Evolutionary conservation across 2,888 invertebrate genomes (phyloP).

Genomic region (Scaptomyza tumidula): DNA sequence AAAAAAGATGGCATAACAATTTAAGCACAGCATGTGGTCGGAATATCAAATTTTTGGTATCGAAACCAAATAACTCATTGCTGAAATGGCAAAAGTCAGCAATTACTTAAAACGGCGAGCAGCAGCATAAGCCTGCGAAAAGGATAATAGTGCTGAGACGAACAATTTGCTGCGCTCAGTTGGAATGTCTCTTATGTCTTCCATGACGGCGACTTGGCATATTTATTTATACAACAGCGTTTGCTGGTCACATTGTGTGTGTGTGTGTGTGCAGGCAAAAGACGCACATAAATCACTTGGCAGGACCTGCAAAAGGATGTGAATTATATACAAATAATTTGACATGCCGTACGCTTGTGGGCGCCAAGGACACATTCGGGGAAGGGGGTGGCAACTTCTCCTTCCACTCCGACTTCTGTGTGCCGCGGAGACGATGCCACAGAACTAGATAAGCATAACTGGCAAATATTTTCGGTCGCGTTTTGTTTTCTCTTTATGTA

Average conservation of each 20-base stretch:
- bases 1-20: conserved; percentile 73
- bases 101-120: conserved; percentile 71
- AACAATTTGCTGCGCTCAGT: conserved; percentile 62
- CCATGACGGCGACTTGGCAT: conserved; percentile 42
- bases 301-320: conserved; percentile 71
- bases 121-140: conserved; percentile 45
- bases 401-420: neutral
- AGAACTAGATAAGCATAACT: conserved; percentile 59
- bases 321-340: conserved; percentile 81
- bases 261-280: conserved; percentile 43
- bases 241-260: conserved; percentile 40
- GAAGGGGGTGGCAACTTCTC: conserved; percentile 28
- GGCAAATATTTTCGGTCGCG: conserved; percentile 47
- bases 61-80: conserved; percentile 77
- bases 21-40: conserved; percentile 83
- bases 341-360: conserved; percentile 63
- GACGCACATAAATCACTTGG: conserved; percentile 73
- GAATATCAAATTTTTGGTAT: conserved; percentile 83
- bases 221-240: conserved; percentile 66
- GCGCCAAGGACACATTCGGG: conserved; percentile 24
- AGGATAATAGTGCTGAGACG: conserved; percentile 78
- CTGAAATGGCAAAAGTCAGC: conserved; percentile 72
- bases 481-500: conserved; percentile 4
- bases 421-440: conserved; percentile 60
- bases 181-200: conserved; percentile 52